These are phyloP conservation scores for Phrynocephalus versicolor DNA, from an alignment of 2,113 vertebrate genomes.

Conservation along the genomic window DNA sequence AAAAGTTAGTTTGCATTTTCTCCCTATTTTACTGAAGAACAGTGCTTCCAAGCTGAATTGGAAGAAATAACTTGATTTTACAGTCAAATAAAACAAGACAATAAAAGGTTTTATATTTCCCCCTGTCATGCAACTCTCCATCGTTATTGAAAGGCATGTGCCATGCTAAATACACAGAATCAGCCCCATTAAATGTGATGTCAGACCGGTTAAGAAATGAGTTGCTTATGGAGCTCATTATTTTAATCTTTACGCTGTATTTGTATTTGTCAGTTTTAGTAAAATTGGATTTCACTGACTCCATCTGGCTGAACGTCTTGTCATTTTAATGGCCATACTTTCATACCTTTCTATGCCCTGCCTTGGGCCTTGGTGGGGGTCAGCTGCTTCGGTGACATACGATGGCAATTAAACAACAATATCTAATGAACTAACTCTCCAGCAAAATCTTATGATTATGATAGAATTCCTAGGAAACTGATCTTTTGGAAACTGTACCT, in stretches of 20 bases:
- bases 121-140: not conserved
- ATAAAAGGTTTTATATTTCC: not conserved
- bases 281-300: constrained; percentile 31
- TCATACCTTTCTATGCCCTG: constrained; percentile 27
- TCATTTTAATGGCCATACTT: constrained; percentile 47
- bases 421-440: constrained; percentile 35
- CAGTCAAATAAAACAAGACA: not conserved
- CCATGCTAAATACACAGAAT: constrained; percentile 3
- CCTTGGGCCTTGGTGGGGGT: constrained; percentile 31
- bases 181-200: not conserved
- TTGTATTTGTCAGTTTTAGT: constrained; percentile 46
- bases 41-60: constrained; percentile 14
- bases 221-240: constrained; percentile 38
- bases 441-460: constrained; percentile 32
- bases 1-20: not conserved
- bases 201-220: constrained; percentile 16
- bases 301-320: constrained; percentile 45
- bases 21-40: not conserved
- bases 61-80: constrained; percentile 13
- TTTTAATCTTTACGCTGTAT: constrained; percentile 46
- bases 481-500: constrained; percentile 2
- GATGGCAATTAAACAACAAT: constrained; percentile 1
- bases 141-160: not conserved
- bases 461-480: constrained; percentile 40
- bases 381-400: constrained; percentile 23